These are phyloP conservation scores for Ophion ventricosus DNA, from an alignment of 2,888 invertebrate species.

Conservation along the genomic window DNA sequence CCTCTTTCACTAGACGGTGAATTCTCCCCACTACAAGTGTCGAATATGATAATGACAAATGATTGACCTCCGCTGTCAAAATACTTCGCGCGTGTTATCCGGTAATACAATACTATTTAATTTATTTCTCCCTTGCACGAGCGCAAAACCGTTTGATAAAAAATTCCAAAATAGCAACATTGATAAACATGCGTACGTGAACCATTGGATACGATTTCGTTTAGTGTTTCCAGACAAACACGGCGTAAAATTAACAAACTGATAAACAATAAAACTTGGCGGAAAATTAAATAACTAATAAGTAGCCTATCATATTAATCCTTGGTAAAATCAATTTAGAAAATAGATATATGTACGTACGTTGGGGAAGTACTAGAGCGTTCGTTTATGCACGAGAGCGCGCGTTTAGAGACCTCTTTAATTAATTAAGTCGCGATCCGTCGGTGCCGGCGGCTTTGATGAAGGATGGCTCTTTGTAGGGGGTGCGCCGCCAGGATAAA, in stretches of 20 bases:
- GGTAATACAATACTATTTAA: neutral
- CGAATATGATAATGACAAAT: slow-evolving; percentile 6
- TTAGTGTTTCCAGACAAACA: too few species aligned
- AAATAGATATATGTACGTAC: slow-evolving; percentile 33
- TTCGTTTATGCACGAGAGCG: slow-evolving; percentile 53
- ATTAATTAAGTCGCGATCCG: slow-evolving; percentile 68
- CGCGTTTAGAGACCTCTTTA: slow-evolving; percentile 56
- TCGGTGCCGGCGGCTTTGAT: slow-evolving; percentile 55
- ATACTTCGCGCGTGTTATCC: neutral
- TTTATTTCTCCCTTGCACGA: neutral
- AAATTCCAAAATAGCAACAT: neutral
- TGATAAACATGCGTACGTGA: too few species aligned
- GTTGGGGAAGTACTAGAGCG: slow-evolving; percentile 39
- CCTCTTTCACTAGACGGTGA: neutral
- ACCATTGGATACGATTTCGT: neutral
- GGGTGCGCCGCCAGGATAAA: slow-evolving; percentile 53
- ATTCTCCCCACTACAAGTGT: neutral
- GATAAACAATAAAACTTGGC: neutral
- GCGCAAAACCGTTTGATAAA: neutral
- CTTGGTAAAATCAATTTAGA: neutral
- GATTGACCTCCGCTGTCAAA: neutral
- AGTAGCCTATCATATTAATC: slow-evolving; percentile 1
- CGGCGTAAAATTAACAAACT: neutral
- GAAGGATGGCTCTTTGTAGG: slow-evolving; percentile 47
- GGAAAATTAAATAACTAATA: neutral